phyloP scores from a whole-genome alignment of 1,140 invertebrate species.

The Oedothorax gibbosus region DNA sequence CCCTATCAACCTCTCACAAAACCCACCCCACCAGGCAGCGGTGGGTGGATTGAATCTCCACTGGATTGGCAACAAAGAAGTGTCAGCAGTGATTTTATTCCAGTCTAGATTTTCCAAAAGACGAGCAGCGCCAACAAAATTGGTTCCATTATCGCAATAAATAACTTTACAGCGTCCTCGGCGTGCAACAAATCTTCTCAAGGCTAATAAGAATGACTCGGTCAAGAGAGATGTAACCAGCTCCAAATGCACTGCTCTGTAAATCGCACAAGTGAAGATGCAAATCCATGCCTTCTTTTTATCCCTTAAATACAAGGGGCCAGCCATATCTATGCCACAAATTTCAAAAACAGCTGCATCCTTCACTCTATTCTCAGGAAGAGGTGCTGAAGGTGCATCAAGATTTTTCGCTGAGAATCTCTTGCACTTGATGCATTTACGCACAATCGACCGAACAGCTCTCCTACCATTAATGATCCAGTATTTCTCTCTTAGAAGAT shows the following conservation, averaged over 20 bases:
- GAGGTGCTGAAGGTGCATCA: background rate
- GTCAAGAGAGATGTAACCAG: conserved; percentile 66
- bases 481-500: conserved; percentile 4
- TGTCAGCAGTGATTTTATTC: background rate
- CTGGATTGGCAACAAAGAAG: conserved; percentile 10
- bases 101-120: conserved; percentile 43
- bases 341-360: conserved; percentile 64
- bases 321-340: conserved; percentile 68
- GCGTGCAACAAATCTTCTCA: conserved; percentile 68
- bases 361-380: conserved; percentile 62
- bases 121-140: conserved; percentile 53
- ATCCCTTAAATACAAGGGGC: conserved; percentile 68
- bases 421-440: conserved; percentile 11
- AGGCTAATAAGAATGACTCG: conserved; percentile 67
- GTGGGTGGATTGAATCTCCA: conserved; percentile 52
- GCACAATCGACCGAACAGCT: conserved; percentile 4
- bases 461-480: conserved; percentile 33
- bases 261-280: conserved; percentile 69
- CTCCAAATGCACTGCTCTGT: conserved; percentile 70
- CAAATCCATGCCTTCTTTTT: conserved; percentile 66
- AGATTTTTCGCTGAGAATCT: conserved; percentile 19
- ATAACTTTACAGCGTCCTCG: conserved; percentile 60
- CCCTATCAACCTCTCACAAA: conserved; percentile 35
- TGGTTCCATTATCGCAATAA: conserved; percentile 45
- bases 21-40: conserved; percentile 18